Conservation (phyloP, 1,140 invertebrate genomes). For the Sitobion miscanthi region DNA sequence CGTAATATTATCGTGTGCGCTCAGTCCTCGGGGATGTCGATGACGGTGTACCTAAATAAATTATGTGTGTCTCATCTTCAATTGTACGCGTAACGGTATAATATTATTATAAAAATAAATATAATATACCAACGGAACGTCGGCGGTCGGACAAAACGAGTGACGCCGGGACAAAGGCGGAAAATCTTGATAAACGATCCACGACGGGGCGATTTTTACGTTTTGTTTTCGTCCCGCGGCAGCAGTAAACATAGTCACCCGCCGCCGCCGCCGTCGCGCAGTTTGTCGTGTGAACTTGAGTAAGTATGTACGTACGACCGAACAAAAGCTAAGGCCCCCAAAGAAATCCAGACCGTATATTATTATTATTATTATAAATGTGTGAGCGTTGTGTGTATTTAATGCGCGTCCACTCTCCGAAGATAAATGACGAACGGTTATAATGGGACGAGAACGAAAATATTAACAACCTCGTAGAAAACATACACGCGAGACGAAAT, state of each 20-base stretch:
- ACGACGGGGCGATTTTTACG: conserved; percentile 24
- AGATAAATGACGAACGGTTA: conserved; percentile 12
- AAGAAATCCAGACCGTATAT: background rate
- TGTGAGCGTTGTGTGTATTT: background rate
- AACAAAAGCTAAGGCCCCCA: conserved; percentile 32
- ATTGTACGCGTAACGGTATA: conserved; percentile 43
- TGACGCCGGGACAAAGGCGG: conserved; percentile 45
- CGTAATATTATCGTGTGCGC: background rate
- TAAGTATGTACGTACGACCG: background rate
- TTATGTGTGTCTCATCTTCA: background rate
- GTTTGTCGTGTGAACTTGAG: conserved; percentile 44
- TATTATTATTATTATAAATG: background rate
- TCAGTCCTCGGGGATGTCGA: background rate
- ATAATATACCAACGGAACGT: background rate
- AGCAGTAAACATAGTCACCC: background rate
- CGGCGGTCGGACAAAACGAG: conserved; percentile 42
- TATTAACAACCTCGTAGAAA: background rate
- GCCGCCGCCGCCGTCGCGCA: background rate
- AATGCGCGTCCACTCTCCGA: background rate
- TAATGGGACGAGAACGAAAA: background rate
- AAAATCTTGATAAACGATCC: conserved; percentile 54
- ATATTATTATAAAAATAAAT: background rate
- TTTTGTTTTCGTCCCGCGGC: background rate
- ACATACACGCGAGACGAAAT: background rate
- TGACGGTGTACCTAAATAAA: conserved; percentile 16